Evolutionary conservation across 2,888 invertebrate species (phyloP).

Genomic region (Pollenia angustigena): DNA sequence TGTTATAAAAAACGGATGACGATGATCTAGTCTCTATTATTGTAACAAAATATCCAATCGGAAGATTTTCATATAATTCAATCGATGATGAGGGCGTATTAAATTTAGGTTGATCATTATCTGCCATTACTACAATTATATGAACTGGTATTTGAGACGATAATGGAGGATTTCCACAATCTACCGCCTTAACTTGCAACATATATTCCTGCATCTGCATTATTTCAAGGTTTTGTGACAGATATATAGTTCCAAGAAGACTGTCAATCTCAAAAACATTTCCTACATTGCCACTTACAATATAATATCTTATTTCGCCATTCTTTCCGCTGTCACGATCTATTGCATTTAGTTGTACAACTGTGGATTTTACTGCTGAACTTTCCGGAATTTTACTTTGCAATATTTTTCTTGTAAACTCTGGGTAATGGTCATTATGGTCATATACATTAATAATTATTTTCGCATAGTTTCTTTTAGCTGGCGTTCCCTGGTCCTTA

Average conservation of each 20-base stretch:
- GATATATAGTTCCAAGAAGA: slow-evolving; percentile 90
- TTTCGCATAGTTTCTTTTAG: slow-evolving; percentile 93
- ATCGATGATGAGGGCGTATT: slow-evolving; percentile 84
- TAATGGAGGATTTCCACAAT: slow-evolving; percentile 90
- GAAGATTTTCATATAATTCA: slow-evolving; percentile 94
- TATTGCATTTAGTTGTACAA: slow-evolving; percentile 90
- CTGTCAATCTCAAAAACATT: slow-evolving; percentile 93
- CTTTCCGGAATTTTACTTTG: slow-evolving; percentile 92
- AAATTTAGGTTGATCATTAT: slow-evolving; percentile 91
- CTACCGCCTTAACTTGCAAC: slow-evolving; percentile 92
- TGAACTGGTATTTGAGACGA: slow-evolving; percentile 93
- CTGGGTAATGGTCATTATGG: slow-evolving; percentile 95
- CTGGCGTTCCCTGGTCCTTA: slow-evolving; percentile 94
- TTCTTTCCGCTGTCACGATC: slow-evolving; percentile 94
- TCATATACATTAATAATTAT: slow-evolving; percentile 92
- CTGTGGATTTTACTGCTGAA: slow-evolving; percentile 89
- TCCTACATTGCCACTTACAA: slow-evolving; percentile 94
- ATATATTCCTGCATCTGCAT: slow-evolving; percentile 92
- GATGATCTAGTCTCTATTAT: slow-evolving; percentile 92
- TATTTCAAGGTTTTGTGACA: slow-evolving; percentile 89
- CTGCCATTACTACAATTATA: slow-evolving; percentile 94
- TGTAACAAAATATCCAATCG: slow-evolving; percentile 91
- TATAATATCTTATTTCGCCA: slow-evolving; percentile 91
- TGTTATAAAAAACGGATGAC: slow-evolving; percentile 92
- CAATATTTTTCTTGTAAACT: slow-evolving; percentile 92